Conservation (phyloP, 2,113 vertebrate genomes). For the Sander vitreus region DNA sequence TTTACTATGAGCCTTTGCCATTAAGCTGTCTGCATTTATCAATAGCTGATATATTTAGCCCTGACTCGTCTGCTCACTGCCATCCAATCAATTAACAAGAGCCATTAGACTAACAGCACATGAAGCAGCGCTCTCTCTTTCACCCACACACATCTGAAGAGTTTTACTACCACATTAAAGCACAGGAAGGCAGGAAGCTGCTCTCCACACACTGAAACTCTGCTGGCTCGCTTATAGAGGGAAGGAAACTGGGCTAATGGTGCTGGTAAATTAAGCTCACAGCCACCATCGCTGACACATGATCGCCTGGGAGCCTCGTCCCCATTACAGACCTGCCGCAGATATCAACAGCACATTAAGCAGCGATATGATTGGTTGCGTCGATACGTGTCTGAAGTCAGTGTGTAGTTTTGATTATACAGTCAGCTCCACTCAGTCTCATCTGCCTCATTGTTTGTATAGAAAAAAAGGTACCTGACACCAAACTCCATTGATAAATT, state of each 20-base stretch:
- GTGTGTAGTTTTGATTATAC: too few species aligned
- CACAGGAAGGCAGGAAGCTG: neutral
- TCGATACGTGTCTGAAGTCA: too few species aligned
- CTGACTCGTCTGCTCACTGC: neutral
- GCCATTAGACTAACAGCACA: conserved; percentile 15
- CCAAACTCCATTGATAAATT: too few species aligned
- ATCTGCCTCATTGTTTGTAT: too few species aligned
- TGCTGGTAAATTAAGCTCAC: conserved; percentile 68
- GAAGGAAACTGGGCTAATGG: conserved; percentile 68
- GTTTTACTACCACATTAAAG: neutral
- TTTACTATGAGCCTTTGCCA: neutral
- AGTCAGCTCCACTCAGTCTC: too few species aligned
- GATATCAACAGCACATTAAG: too few species aligned
- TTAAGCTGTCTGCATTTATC: neutral
- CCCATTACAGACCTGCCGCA: conserved; percentile 49
- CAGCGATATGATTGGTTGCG: too few species aligned
- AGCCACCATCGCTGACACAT: conserved; percentile 9
- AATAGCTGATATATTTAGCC: neutral
- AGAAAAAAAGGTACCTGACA: too few species aligned
- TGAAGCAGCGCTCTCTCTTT: neutral
- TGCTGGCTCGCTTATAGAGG: neutral
- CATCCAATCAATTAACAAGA: conserved; percentile 30
- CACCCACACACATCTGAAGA: conserved; percentile 1
- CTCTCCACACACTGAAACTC: neutral
- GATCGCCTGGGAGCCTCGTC: conserved; percentile 64